Evolutionary conservation across 2,113 vertebrate genomes (phyloP).

Genomic region (Halichoeres trimaculatus): DNA sequence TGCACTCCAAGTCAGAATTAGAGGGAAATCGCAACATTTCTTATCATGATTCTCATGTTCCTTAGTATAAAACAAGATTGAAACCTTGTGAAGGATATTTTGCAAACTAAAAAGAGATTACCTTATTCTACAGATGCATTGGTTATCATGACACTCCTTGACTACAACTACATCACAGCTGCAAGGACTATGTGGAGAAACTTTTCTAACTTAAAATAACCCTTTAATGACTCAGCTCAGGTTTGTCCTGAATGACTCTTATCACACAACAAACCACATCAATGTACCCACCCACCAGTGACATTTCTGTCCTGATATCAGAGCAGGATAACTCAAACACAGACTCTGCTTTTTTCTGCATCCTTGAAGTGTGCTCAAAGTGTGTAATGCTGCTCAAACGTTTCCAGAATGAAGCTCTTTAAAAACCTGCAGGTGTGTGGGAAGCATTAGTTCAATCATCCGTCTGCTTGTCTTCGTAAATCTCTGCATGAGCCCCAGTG

Average conservation of each 20-base stretch:
- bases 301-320: background rate
- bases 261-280: background rate
- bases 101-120: constrained; percentile 22
- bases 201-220: background rate
- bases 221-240: too few species aligned
- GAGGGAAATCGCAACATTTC: background rate
- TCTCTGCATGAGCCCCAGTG: constrained; percentile 11
- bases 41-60: background rate
- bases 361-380: constrained; percentile 5
- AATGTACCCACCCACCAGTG: background rate
- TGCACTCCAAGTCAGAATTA: constrained; percentile 14
- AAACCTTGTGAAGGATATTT: constrained; percentile 23
- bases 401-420: constrained; percentile 42
- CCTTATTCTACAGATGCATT: constrained; percentile 12
- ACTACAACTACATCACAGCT: constrained; percentile 7
- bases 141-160: constrained; percentile 29
- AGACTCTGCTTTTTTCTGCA: background rate
- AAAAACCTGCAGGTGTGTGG: constrained; percentile 41
- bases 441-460: constrained; percentile 43
- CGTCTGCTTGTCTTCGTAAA: constrained; percentile 20
- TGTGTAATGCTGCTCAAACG: constrained; percentile 35
- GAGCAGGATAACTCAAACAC: background rate
- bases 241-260: background rate
- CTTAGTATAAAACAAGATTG: background rate
- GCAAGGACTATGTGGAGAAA: constrained; percentile 3